phyloP scores from a whole-genome alignment of 2,797 vertebrate genomes.

The Phoebastria nigripes region DNA sequence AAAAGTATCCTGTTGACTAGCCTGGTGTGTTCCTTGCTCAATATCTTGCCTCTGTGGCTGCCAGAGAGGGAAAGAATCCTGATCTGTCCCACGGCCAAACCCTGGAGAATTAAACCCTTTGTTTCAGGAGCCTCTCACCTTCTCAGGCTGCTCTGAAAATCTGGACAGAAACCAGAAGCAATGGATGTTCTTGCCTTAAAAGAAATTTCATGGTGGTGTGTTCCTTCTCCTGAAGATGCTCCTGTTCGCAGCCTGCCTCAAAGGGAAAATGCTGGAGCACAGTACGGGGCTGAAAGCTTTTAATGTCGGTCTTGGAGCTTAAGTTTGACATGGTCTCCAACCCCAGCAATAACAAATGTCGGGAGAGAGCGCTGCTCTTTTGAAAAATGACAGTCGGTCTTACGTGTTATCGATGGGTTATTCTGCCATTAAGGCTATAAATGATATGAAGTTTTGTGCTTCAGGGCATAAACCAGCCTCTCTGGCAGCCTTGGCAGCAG shows the following conservation, averaged over 20 bases:
- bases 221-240: background rate
- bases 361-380: background rate
- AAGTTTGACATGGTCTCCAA: rapidly evolving
- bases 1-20: slow-evolving; percentile 3
- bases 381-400: background rate
- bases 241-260: background rate
- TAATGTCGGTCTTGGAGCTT: background rate
- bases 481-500: background rate
- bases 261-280: background rate
- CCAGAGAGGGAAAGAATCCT: slow-evolving; percentile 58
- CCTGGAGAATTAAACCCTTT: slow-evolving; percentile 46
- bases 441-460: background rate
- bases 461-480: background rate
- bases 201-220: background rate
- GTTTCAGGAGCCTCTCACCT: slow-evolving; percentile 52
- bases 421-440: background rate
- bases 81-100: slow-evolving; percentile 29
- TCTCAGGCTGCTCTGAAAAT: slow-evolving; percentile 23
- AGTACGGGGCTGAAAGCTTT: background rate
- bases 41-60: slow-evolving; percentile 18
- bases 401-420: background rate
- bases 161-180: slow-evolving; percentile 3
- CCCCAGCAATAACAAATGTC: background rate
- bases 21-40: background rate
- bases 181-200: background rate